phyloP scores from a whole-genome alignment of 2,797 vertebrate species.

The Xiphorhynchus erythropygius region DNA sequence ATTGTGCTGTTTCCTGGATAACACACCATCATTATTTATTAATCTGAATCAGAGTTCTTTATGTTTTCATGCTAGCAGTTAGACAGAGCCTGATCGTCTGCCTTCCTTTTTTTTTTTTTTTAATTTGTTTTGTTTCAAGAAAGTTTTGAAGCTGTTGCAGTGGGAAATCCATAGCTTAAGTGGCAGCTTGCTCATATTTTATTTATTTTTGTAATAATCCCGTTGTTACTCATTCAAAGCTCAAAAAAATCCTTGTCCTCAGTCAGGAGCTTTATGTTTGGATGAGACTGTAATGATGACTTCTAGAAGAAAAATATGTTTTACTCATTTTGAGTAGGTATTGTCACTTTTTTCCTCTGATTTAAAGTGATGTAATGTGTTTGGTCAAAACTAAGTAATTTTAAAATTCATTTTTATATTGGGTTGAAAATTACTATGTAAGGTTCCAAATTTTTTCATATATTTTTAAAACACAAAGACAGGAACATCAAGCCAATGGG shows the following conservation, averaged over 20 bases:
- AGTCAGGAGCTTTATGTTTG: not conserved
- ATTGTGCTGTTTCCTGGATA: constrained; percentile 52
- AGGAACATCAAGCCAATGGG: not conserved
- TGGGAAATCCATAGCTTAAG: constrained; percentile 39
- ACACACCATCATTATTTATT: constrained; percentile 65
- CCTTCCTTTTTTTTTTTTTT: not conserved
- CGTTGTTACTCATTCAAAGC: not conserved
- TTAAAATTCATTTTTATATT: not conserved
- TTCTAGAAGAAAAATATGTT: not conserved
- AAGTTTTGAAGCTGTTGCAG: constrained; percentile 46
- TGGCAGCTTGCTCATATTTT: constrained; percentile 55
- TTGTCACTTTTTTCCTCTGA: not conserved
- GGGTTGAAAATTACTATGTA: not conserved
- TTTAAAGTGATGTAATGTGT: not conserved
- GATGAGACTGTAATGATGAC: not conserved
- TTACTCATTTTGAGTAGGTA: not conserved
- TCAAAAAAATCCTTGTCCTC: not conserved
- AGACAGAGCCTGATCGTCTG: constrained; percentile 45
- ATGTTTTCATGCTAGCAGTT: constrained; percentile 49
- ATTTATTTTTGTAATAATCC: constrained; percentile 44
- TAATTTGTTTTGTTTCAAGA: constrained; percentile 36
- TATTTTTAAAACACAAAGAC: not conserved
- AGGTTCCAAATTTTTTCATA: fast-evolving
- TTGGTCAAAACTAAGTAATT: not conserved
- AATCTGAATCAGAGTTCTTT: constrained; percentile 59